Evolutionary conservation across 1,140 invertebrate species (phyloP).

Genomic region (Tribolium castaneum): DNA sequence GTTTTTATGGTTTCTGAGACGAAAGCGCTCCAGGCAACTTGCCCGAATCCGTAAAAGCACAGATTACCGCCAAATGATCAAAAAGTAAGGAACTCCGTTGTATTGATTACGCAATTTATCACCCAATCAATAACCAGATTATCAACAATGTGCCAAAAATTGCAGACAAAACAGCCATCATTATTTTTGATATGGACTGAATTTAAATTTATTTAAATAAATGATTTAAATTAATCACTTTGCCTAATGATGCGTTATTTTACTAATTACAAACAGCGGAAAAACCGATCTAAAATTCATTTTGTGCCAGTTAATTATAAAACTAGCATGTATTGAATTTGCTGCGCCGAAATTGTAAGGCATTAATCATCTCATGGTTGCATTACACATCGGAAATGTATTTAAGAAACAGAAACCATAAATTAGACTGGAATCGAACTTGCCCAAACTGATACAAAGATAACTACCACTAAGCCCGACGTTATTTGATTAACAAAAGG

Average conservation of each 20-base stretch:
- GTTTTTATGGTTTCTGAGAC: slow-evolving; percentile 32
- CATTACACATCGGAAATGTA: background rate
- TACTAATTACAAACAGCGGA: background rate
- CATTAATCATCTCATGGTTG: background rate
- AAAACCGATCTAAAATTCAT: no score
- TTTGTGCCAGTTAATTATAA: background rate
- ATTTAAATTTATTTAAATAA: background rate
- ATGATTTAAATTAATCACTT: background rate
- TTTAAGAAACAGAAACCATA: background rate
- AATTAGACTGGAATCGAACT: background rate
- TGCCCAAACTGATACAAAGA: background rate
- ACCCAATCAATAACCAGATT: background rate
- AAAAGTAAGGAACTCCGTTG: background rate
- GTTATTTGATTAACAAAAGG: background rate
- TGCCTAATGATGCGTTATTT: background rate
- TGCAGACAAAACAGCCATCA: background rate
- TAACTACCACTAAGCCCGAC: background rate
- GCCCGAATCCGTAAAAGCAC: slow-evolving; percentile 16
- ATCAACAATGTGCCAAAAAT: background rate
- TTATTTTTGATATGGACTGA: background rate
- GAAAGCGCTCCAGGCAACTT: slow-evolving; percentile 10
- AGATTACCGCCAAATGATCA: slow-evolving; percentile 23
- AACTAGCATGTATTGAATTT: background rate
- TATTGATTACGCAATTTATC: slow-evolving; percentile 15
- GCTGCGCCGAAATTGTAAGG: background rate